Evolutionary conservation across 2,888 invertebrate species (phyloP).

Genomic region (Isotomurus palustris): DNA sequence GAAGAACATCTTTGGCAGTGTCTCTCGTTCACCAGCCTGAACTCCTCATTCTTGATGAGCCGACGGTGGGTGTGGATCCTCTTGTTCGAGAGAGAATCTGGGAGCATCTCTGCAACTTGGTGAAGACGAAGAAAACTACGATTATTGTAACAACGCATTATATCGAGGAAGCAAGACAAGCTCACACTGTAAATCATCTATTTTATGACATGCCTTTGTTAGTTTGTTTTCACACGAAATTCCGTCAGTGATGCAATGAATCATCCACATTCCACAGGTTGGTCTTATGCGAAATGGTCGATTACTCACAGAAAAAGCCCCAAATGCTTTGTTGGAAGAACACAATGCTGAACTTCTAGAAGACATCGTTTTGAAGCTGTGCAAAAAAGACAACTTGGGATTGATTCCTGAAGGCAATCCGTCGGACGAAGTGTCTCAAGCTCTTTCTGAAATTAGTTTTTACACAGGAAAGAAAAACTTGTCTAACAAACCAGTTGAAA

Average conservation of each 20-base stretch:
- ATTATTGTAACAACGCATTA: conserved; percentile 94
- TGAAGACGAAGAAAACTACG: conserved; percentile 82
- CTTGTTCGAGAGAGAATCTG: conserved; percentile 64
- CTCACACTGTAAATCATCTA: conserved; percentile 64
- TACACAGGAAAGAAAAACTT: conserved; percentile 20
- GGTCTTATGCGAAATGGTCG: conserved; percentile 89
- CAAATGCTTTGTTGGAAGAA: conserved; percentile 67
- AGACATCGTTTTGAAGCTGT: conserved; percentile 1
- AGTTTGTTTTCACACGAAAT: not conserved
- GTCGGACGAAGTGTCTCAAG: conserved; percentile 9
- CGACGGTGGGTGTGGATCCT: conserved; percentile 48
- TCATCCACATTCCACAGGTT: conserved; percentile 66
- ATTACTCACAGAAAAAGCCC: conserved; percentile 83
- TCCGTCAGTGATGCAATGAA: no score
- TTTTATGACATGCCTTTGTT: not conserved
- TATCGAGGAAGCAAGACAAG: conserved; percentile 88
- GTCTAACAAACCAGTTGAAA: conserved; percentile 7
- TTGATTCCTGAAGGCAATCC: conserved; percentile 1
- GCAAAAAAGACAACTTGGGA: conserved; percentile 1
- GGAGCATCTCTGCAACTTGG: conserved; percentile 86
- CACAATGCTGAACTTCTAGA: conserved; percentile 59
- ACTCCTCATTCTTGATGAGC: conserved; percentile 77
- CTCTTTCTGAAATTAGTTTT: conserved; percentile 22
- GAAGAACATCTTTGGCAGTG: conserved; percentile 51
- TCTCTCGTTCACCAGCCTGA: conserved; percentile 52